These are phyloP conservation scores for Apomyelois bistriatella DNA, from an alignment of 2,888 invertebrate genomes.

Conservation along the genomic window DNA sequence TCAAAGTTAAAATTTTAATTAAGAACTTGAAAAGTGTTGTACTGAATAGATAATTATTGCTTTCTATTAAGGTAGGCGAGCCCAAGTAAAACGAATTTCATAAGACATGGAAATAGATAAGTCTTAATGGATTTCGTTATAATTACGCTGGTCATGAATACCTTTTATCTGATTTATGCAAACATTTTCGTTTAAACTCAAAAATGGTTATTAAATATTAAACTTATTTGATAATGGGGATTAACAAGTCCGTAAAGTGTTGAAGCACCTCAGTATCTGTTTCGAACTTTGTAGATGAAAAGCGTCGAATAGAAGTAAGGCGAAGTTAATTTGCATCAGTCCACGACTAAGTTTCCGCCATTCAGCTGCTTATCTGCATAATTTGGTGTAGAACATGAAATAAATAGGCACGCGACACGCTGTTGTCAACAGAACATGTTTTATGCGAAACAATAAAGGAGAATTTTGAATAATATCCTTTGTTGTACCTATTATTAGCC, in stretches of 20 bases:
- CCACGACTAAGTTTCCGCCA: constrained; percentile 66
- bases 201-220: constrained; percentile 33
- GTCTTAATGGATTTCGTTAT: constrained; percentile 31
- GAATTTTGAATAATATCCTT: constrained; percentile 69
- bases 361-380: constrained; percentile 75
- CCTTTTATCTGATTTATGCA: constrained; percentile 25
- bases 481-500: constrained; percentile 55
- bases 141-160: constrained; percentile 26
- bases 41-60: constrained; percentile 41
- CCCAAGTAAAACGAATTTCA: constrained; percentile 24
- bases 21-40: constrained; percentile 48
- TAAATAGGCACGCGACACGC: constrained; percentile 64
- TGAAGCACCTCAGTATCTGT: constrained; percentile 43
- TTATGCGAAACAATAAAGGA: constrained; percentile 68
- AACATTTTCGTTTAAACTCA: constrained; percentile 20
- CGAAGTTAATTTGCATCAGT: constrained; percentile 71
- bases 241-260: constrained; percentile 39
- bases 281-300: constrained; percentile 63
- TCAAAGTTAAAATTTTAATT: constrained; percentile 64
- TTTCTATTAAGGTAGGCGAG: constrained; percentile 28
- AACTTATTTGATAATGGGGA: constrained; percentile 45
- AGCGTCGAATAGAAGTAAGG: constrained; percentile 57
- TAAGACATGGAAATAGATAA: constrained; percentile 30
- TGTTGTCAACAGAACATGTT: constrained; percentile 66
- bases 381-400: constrained; percentile 70